Evolutionary conservation across 2,888 invertebrate species (phyloP).

Genomic region (Pammene aurita): DNA sequence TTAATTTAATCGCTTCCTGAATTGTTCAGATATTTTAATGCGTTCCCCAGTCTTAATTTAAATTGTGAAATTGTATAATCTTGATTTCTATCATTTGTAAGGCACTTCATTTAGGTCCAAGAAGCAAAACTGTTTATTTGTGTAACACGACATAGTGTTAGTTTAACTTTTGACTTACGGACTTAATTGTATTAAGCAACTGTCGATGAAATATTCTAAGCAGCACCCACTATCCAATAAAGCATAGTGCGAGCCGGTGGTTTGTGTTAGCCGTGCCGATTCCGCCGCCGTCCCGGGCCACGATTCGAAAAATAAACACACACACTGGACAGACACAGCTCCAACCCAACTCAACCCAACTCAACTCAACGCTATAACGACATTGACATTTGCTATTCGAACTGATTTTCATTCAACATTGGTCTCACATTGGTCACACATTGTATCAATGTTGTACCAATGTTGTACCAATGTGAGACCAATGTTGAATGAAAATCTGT

Average conservation of each 20-base stretch:
- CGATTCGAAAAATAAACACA: too few species aligned
- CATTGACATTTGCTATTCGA: too few species aligned
- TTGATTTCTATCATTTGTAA: conserved; percentile 3
- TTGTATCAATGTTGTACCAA: too few species aligned
- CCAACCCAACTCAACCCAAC: too few species aligned
- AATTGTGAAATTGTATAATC: conserved; percentile 17
- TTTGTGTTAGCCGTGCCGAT: background rate
- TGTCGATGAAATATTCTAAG: conserved; percentile 29
- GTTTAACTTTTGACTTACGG: background rate
- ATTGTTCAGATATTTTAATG: conserved; percentile 31
- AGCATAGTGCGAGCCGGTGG: conserved; percentile 11
- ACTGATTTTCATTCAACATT: too few species aligned
- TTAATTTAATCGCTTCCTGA: conserved; percentile 29
- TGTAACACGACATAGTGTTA: background rate
- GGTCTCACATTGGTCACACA: too few species aligned
- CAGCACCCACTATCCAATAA: conserved; percentile 6
- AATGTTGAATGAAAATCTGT: too few species aligned
- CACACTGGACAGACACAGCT: too few species aligned
- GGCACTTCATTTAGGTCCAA: background rate
- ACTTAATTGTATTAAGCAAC: conserved; percentile 23
- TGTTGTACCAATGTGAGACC: too few species aligned
- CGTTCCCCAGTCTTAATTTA: conserved; percentile 19
- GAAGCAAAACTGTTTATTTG: background rate
- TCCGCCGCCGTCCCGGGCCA: conserved; percentile 1
- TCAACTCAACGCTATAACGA: too few species aligned